phyloP scores from a whole-genome alignment of 2,797 vertebrate species.

The Podargus strigoides region DNA sequence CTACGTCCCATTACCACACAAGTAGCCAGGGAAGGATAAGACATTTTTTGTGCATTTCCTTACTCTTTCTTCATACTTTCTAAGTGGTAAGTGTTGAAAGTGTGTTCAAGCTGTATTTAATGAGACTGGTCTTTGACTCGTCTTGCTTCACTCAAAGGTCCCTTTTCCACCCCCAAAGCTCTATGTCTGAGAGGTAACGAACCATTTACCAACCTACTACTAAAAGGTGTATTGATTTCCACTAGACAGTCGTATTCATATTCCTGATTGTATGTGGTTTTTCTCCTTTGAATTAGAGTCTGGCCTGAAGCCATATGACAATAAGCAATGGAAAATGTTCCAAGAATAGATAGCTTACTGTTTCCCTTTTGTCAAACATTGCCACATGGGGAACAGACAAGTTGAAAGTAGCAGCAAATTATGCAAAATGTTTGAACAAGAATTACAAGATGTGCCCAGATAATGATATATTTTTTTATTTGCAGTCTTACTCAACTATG shows the following conservation, averaged over 20 bases:
- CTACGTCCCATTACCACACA: background rate
- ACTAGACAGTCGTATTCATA: background rate
- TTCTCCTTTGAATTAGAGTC: conserved; percentile 11
- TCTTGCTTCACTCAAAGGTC: background rate
- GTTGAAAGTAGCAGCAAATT: conserved; percentile 53
- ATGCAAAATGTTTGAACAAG: conserved; percentile 13
- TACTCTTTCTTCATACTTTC: background rate
- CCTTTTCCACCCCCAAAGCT: background rate
- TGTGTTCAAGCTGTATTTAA: background rate
- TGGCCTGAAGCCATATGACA: conserved; percentile 10
- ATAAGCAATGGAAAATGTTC: conserved; percentile 29
- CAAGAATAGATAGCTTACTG: conserved; percentile 15
- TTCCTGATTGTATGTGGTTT: background rate
- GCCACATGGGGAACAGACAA: background rate
- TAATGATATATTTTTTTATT: conserved; percentile 57
- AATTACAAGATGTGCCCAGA: conserved; percentile 45
- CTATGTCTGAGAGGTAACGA: background rate
- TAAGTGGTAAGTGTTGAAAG: background rate
- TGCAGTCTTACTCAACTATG: background rate
- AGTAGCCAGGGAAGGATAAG: background rate
- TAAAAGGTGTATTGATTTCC: conserved; percentile 14
- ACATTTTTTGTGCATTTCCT: background rate
- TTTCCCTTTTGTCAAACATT: conserved; percentile 28
- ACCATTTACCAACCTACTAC: background rate
- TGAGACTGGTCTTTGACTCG: background rate